phyloP scores from a whole-genome alignment of 2,888 invertebrate species.

The Drosophila multiciliata region DNA sequence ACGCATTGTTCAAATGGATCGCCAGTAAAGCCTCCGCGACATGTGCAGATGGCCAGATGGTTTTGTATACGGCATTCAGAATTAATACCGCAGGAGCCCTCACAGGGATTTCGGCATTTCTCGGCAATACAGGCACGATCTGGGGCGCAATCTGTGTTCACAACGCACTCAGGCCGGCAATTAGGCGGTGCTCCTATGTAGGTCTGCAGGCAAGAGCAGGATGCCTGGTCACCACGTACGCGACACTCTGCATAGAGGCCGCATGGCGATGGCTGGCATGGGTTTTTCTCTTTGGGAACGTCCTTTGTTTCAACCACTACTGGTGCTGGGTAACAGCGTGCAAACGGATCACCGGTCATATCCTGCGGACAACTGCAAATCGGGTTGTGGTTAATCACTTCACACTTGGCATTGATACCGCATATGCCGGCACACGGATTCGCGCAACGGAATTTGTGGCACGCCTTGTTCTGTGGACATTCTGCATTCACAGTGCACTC shows the following conservation, averaged over 20 bases:
- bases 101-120: constrained; percentile 90
- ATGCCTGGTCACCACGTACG: constrained; percentile 87
- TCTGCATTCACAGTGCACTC: constrained; percentile 94
- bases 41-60: constrained; percentile 89
- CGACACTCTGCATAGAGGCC: constrained; percentile 90
- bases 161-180: constrained; percentile 88
- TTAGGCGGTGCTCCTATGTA: constrained; percentile 90
- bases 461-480: constrained; percentile 91
- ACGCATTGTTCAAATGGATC: constrained; percentile 88
- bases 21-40: constrained; percentile 87
- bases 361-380: constrained; percentile 91
- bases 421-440: constrained; percentile 94
- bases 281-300: constrained; percentile 84
- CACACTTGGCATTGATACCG: constrained; percentile 91
- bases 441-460: constrained; percentile 92
- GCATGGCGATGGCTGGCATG: constrained; percentile 91
- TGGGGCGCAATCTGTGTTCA: constrained; percentile 88
- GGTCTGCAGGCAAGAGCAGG: constrained; percentile 88
- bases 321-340: constrained; percentile 88
- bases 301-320: constrained; percentile 69
- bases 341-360: constrained; percentile 92
- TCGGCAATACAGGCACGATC: constrained; percentile 89
- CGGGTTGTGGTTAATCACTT: constrained; percentile 92
- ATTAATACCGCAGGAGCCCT: constrained; percentile 90
- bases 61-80: constrained; percentile 90